Base-by-base conservation (phyloP, 2,888 invertebrate genomes). In the Mycalesis mineus region DNA sequence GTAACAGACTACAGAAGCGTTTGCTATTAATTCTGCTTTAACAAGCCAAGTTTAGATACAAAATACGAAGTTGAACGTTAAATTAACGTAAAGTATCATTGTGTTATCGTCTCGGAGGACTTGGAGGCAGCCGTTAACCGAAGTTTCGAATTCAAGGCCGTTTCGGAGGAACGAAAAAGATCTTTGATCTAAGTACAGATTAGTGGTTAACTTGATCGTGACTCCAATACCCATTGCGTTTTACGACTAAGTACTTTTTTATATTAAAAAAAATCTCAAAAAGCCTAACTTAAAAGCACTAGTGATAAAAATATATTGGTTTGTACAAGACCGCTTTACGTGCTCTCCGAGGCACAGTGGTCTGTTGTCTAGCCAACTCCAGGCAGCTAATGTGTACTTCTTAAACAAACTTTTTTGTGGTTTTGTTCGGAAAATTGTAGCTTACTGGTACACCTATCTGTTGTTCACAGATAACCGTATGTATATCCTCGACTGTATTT, bases 31-130 rank as follows among this genome's bases (percentile, higher is more conserved):
- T 47, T 47, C 33, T 9, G 33, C 15, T 33, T 17, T 47, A 47
- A 47, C 31, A 47, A 33, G 47, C 31, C 47, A 47, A 47, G 47
- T 47, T 33, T 33, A 47, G 47, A 33, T 47, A 47, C 47, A 47
- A 47, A 47, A 47, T 17, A 33, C 47, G 14, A 47, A 47, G 47
- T 47, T 47, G 33, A 15, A 47, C 47, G 47, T 33, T 47, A 47
- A 47, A 33, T 47, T 39, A 31, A 29, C 31, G 47, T 47, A 47
- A 33, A 47, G 47, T 47, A 47, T 47, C 47, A 47, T 47, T 47
- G 47, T 47, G 31, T 14, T 47, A 33, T 15, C 47, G 33, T 33
- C n/a, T n/a, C 14, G 31, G 31, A 33, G 47, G 47, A 31, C 31
- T 31, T 15, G 0, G 14, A 11, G 47, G 33, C 47, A 2, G 47